phyloP scores from a whole-genome alignment of 2,113 vertebrate genomes.

The Cyrtonyx montezumae region DNA sequence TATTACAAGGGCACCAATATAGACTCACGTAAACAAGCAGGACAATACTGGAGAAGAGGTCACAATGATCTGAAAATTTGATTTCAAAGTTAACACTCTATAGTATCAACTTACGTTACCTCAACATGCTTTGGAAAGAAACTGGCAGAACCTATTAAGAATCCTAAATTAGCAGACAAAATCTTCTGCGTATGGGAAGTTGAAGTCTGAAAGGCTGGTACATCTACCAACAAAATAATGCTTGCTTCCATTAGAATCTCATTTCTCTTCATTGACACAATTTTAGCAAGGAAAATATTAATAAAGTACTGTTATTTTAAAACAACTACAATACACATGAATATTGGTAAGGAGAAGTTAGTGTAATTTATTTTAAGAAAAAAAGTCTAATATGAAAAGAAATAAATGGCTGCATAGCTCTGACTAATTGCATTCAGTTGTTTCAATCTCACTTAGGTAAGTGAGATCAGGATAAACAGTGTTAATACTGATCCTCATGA shows the following conservation, averaged over 20 bases:
- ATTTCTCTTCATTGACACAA: neutral
- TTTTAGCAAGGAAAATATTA: neutral
- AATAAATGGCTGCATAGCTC: neutral
- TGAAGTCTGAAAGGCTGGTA: neutral
- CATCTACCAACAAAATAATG: neutral
- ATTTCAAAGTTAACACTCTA: neutral
- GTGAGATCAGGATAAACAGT: fast-evolving
- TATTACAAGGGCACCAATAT: neutral
- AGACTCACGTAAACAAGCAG: neutral
- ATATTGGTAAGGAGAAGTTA: no score
- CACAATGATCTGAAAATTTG: neutral
- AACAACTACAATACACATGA: fast-evolving
- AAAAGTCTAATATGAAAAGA: neutral
- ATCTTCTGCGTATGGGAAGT: neutral
- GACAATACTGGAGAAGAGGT: neutral
- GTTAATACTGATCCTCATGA: neutral
- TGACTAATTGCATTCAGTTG: fast-evolving
- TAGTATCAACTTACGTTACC: neutral
- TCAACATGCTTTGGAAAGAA: neutral
- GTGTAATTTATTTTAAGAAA: neutral
- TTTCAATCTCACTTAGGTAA: neutral
- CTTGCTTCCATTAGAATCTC: neutral
- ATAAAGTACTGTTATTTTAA: neutral
- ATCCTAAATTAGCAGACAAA: neutral
- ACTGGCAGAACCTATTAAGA: neutral